Evolutionary conservation across 2,113 vertebrate genomes (phyloP).

Genomic region (Poeciliopsis occidentalis): DNA sequence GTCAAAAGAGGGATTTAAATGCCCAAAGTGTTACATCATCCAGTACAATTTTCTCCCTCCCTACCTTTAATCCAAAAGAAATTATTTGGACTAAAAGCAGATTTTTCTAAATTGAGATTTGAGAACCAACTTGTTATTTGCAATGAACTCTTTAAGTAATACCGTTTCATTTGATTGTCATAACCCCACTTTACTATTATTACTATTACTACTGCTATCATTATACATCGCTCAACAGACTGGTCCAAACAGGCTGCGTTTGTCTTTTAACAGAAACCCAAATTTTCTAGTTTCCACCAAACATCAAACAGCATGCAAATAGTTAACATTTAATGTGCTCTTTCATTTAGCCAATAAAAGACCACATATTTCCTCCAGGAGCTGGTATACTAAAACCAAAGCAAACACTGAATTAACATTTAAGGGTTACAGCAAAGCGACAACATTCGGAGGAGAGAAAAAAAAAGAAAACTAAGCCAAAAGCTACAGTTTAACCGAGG

Average conservation of each 20-base stretch:
- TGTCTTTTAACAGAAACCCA: conserved; percentile 8
- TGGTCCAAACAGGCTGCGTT: neutral
- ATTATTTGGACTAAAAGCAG: too few relatives aligned
- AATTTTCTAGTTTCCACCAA: neutral
- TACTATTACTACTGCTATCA: neutral
- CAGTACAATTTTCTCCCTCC: too few relatives aligned
- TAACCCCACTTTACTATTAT: neutral
- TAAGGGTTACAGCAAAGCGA: neutral
- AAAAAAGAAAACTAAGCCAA: neutral
- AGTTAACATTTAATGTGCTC: neutral
- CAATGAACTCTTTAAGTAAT: too few relatives aligned
- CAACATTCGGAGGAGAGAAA: neutral
- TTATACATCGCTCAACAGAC: neutral
- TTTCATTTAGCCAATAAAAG: neutral
- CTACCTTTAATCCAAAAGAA: too few relatives aligned
- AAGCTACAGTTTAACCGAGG: neutral
- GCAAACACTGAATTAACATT: conserved; percentile 5
- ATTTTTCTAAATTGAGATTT: too few relatives aligned
- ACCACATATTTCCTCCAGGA: conserved; percentile 3
- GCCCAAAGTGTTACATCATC: too few relatives aligned
- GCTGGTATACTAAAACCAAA: neutral
- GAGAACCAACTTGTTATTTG: too few relatives aligned
- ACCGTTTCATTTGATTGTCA: neutral
- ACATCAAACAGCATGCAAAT: neutral
- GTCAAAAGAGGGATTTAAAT: too few relatives aligned